A percentile compares a stretch with the other conserved stretches of the same genome.
phyloP scores from a whole-genome alignment of 2,888 invertebrate species.

The Orchesella flavescens region DNA sequence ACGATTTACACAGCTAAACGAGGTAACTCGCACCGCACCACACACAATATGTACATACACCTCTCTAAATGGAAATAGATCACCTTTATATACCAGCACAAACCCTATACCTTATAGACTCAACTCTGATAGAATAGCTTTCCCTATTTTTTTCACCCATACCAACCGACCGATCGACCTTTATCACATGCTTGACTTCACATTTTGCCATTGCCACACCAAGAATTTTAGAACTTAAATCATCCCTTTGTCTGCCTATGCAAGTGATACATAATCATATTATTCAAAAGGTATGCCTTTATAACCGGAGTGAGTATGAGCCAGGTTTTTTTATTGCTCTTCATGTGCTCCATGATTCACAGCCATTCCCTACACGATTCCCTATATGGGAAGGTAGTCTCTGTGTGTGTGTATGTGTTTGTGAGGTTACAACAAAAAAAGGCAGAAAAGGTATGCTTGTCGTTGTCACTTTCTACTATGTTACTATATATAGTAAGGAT shows the following conservation, averaged over 20 bases:
- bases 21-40: constrained; percentile 38
- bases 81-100: constrained; percentile 33
- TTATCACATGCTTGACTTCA: constrained; percentile 64
- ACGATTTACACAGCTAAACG: constrained; percentile 41
- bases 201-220: constrained; percentile 58
- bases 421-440: constrained; percentile 12
- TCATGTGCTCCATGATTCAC: background rate
- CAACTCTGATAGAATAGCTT: too few relatives aligned
- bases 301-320: background rate
- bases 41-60: constrained; percentile 20
- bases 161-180: constrained; percentile 54
- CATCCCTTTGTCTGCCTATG: constrained; percentile 42
- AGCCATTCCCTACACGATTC: background rate
- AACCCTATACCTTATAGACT: background rate
- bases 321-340: constrained; percentile 56
- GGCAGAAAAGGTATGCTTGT: constrained; percentile 45
- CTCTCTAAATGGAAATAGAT: constrained; percentile 49
- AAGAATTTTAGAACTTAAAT: constrained; percentile 56
- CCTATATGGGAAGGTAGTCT: too few relatives aligned
- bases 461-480: constrained; percentile 46
- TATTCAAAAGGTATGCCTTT: constrained; percentile 52
- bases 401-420: background rate
- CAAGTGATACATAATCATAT: constrained; percentile 55
- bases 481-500: background rate
- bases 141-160: background rate